Base-by-base conservation (phyloP, 2,797 vertebrate genomes). In the Pachyuromys duprasi region DNA sequence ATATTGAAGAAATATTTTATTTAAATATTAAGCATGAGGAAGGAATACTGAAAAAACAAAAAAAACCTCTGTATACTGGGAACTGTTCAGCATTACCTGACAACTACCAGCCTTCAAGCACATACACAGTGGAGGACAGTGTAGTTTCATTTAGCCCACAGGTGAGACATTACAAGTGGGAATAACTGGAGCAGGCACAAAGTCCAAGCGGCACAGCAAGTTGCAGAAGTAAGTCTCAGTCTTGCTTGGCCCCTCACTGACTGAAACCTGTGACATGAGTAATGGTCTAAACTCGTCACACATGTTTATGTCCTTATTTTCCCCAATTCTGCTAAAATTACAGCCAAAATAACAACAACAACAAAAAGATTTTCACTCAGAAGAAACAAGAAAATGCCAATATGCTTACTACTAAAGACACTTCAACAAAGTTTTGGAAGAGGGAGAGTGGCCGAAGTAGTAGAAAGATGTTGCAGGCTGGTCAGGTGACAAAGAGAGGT, bases 301-400 rank as follows among this genome's bases (percentile, higher is more conserved):
- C 31, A 82, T 3, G 93, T 74, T 39, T 55, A 63, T 93, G 67
- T 93, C 26, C 14, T 82, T 5, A 70, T 45, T 9, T 42, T 17
- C n/a, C 70, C 45, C 87, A 92, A 80, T 36, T 33, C 65, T 93
- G 76, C 36, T 93, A 95, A 95, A 96, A 89, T 31, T 22, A 72
- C 9, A 70, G n/a, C 33, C 87, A 87, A 91, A 90, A 91, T 36
- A 94, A 91, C n/a, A n/a, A n/a, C n/a, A n/a, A n/a, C n/a, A n/a
- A 91, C 39, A 93, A 89, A 57, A 82, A 89, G 2, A 91, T 53
- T 87, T 95, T 91, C 49, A 87, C 3, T 90, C 45, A 94, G 31
- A 74, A 87, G 90, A 62, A 93, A 57, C 53, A 91, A 76, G 45
- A 62, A 96, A 86, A 74, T n/a, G 90, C 24, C 65, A 93, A 83